Base-by-base conservation (phyloP, 2,797 vertebrate genomes). In the Oreochromis mossambicus region DNA sequence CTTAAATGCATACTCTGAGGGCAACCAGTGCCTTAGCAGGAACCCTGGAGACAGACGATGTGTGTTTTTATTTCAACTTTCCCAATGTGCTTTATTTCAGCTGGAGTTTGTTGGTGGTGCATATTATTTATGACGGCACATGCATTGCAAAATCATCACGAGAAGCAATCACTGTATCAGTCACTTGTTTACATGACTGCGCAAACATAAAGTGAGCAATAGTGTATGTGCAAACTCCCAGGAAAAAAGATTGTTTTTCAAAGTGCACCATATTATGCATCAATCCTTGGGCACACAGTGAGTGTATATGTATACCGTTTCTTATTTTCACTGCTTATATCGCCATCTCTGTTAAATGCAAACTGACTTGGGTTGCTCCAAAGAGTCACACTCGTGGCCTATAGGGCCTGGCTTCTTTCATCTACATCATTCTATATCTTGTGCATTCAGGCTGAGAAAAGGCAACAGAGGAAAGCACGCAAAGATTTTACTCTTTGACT, bases 241-340 rank as follows among this genome's bases (percentile, higher is more conserved):
- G 48, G 43, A 48, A 73, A 80, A 41, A 75, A 54, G n/a, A 82
- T 82, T 82, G 80, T 85, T 68, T 61, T 61, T 61, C 61, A 38
- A 76, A 87, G 43, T 78, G 80, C 70, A 76, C 75, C 76, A 87
- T 82, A 89, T 84, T 86, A 80, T 75, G 7, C 54, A 83, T 86
- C 78, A 80, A 82, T 88, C 85, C 78, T 3, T 80, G 56, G 36
- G 77, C 82, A 61, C 41, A 34, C 38, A 54, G 4, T 11, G 9
- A 63, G 61, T 55, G 26, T 21, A 34, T 32, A 5, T 61, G 11
- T n/a, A 32, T 63, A 29, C 41, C 5, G 55, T 58, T 79, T 50
- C 70, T n/a, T 50, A 48, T 26, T 75, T 75, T 50, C 43, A 32
- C 68, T 32, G 48, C 46, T 34, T 61, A 4, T 1, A 32, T 50